Evolutionary conservation across 1,140 invertebrate genomes (phyloP), one percentile per base, ranked within the genome.

Genomic region (Oryctes rhinoceros): DNA sequence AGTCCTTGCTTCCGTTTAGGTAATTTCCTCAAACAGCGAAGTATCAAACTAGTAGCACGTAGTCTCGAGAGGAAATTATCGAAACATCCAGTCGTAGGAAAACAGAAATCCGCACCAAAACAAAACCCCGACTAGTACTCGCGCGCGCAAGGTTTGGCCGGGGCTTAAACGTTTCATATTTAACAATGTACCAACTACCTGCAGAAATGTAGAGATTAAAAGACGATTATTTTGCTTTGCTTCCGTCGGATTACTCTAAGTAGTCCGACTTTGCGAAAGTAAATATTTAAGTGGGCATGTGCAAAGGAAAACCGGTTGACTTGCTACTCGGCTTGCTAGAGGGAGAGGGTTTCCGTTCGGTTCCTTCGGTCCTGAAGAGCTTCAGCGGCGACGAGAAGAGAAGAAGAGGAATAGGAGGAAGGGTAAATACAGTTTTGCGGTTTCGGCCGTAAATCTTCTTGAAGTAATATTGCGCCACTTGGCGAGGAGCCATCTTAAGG

Each of bases 161-260:
- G 39, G n/a, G 59, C 65, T 47, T 81, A 75, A 79, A 79, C 79
- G 59, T 81, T 81, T 81, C 80, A 81, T 77, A 81, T 79, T 79
- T 79, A 81, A 81, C 80, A 81, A 81, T 81, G 71, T 81, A 81
- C 80, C 80, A 59, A 59, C 53, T 59, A 59, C 65, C 65, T 81
- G 78, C 78, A 81, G 80, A 79, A 79, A 81, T 81, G 80, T 62
- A 77, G 71, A 81, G 81, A 82, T 82, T 82, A 82, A 82, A 80
- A 82, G 81, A 80, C 79, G 81, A 82, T 82, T 82, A 82, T 82
- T 80, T 82, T 82, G 79, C 81, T 80, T 80, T 80, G 78, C 79
- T 76, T 82, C 79, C 81, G 77, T 37, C 79, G 79, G 81, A 80
- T 80, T 80, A 82, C 78, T 79, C 78, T 80, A 82, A 80, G 81